These are phyloP conservation scores for Pelusios castaneus DNA, from an alignment of 2,113 vertebrate species.

Conservation along the genomic window DNA sequence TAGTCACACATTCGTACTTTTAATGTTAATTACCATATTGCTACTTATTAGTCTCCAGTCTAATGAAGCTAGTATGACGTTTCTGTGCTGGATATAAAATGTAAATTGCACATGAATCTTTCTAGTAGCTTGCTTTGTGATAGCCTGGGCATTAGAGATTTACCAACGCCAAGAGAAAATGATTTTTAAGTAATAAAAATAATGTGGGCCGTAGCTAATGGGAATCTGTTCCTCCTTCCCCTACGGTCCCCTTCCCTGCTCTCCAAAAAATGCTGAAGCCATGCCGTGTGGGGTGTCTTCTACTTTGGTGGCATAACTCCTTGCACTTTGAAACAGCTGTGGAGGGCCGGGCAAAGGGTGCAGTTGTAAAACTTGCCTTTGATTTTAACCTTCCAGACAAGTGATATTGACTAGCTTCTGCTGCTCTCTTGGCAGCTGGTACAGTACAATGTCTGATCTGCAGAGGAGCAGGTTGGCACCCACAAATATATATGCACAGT, in stretches of 20 bases:
- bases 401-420: background rate
- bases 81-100: background rate
- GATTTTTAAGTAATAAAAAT: background rate
- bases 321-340: background rate
- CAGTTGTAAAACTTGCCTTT: background rate
- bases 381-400: background rate
- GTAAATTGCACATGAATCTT: background rate
- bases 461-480: accelerated
- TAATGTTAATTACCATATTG: constrained; percentile 53
- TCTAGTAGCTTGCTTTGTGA: background rate
- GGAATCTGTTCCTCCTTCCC: background rate
- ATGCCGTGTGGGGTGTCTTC: background rate
- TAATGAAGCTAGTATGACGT: constrained; percentile 13
- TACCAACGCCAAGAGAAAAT: background rate
- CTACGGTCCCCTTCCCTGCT: background rate
- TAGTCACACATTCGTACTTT: constrained; percentile 62
- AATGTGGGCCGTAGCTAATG: background rate
- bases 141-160: background rate
- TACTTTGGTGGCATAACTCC: background rate
- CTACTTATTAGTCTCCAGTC: constrained; percentile 25
- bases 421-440: background rate
- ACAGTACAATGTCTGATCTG: background rate
- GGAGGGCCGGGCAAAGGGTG: background rate
- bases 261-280: background rate
- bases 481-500: background rate